These are phyloP conservation scores for Neofelis nebulosa DNA, from an alignment of 2,113 vertebrate species.

Conservation along the genomic window DNA sequence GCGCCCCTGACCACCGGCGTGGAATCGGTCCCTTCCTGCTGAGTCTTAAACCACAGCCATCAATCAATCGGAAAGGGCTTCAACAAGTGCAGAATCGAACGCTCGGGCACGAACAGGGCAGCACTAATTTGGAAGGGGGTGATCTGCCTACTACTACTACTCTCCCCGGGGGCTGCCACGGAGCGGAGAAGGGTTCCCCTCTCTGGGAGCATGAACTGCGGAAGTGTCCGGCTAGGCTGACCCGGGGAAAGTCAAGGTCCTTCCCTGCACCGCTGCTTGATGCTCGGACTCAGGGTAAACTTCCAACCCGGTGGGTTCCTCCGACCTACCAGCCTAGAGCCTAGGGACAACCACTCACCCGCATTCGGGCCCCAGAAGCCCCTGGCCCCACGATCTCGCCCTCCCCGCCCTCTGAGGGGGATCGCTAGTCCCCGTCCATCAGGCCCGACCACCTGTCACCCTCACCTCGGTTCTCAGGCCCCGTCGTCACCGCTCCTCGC, in stretches of 20 bases:
- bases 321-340: rapidly evolving
- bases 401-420: neutral
- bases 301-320: neutral
- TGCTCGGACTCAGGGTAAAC: neutral
- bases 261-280: neutral
- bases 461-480: slow-evolving; percentile 49
- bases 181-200: too few species aligned
- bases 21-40: neutral
- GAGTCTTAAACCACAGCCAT: neutral
- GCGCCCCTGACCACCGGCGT: neutral
- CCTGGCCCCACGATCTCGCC: neutral
- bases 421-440: rapidly evolving
- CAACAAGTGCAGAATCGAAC: neutral
- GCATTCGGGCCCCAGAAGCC: neutral
- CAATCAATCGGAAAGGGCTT: neutral
- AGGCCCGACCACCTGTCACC: neutral
- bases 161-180: neutral
- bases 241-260: neutral
- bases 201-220: neutral
- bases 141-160: neutral
- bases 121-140: neutral
- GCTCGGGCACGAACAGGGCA: rapidly evolving
- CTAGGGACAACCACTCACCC: neutral
- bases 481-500: neutral
- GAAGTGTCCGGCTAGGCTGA: neutral